phyloP scores from a whole-genome alignment of 53 echinoderm and acorn worm genomes.

The Glandiceps talaboti region DNA sequence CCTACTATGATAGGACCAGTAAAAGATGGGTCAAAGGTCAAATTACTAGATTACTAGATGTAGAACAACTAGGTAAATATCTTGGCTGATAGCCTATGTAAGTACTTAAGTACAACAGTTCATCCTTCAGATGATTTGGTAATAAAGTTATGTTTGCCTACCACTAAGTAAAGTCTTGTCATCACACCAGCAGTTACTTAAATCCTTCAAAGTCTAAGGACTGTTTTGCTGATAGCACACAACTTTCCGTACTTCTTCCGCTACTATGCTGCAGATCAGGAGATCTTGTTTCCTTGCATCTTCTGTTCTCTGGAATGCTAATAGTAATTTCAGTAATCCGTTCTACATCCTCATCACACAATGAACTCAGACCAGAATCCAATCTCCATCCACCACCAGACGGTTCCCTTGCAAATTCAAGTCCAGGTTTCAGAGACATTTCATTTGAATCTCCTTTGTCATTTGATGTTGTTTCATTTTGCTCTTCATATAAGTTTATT shows the following conservation, averaged over 20 bases:
- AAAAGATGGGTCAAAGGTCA: no score
- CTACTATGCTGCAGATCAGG: background rate
- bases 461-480: background rate
- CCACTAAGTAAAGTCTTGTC: no score
- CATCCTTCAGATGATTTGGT: no score
- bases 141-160: no score
- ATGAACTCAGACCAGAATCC: conserved; percentile 23
- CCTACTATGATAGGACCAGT: no score
- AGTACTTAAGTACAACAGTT: no score
- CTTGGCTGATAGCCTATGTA: no score
- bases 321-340: background rate
- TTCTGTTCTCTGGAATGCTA: background rate
- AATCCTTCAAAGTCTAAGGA: background rate
- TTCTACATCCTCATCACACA: conserved; percentile 5
- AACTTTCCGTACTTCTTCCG: background rate
- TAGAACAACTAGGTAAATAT: no score
- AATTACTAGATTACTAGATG: no score
- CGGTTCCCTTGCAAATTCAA: background rate
- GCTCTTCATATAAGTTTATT: background rate
- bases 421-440: background rate
- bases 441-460: background rate
- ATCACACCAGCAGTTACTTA: no score
- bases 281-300: background rate
- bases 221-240: background rate
- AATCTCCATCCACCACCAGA: background rate